Conservation (phyloP, 2,113 vertebrate genomes). For the Choloepus hoffmanni region DNA sequence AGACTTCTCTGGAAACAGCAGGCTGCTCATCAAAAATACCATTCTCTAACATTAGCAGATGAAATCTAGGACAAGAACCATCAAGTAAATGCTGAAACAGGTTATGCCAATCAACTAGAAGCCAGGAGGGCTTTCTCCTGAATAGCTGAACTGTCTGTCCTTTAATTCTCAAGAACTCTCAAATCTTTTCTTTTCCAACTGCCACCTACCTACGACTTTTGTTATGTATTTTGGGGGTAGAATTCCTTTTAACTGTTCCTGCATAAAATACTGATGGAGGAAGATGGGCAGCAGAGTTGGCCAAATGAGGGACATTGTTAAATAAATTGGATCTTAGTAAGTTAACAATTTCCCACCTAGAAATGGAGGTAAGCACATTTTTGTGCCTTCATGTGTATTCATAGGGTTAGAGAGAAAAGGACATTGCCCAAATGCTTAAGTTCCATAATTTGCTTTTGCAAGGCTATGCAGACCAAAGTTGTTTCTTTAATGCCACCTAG, state of each 20-base stretch:
- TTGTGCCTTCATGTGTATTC: not conserved
- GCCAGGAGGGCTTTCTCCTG: not conserved
- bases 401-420: not conserved
- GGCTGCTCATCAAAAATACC: conserved; percentile 41
- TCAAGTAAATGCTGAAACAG: conserved; percentile 43
- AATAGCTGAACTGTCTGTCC: conserved; percentile 26
- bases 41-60: conserved; percentile 60
- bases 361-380: not conserved
- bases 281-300: not conserved
- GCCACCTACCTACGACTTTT: not conserved
- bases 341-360: not conserved
- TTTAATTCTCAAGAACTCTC: conserved; percentile 4
- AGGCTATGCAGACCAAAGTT: not conserved
- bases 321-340: conserved; percentile 25
- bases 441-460: not conserved
- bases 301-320: not conserved
- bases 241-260: not conserved
- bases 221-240: not conserved
- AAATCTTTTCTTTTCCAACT: not conserved
- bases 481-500: not conserved
- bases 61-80: conserved; percentile 73
- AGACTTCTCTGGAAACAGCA: conserved; percentile 56
- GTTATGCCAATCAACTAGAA: conserved; percentile 54
- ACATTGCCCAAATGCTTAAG: not conserved
- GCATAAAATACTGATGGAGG: not conserved